Conservation (phyloP, 2,113 vertebrate species). For the Amblyornis subalaris region DNA sequence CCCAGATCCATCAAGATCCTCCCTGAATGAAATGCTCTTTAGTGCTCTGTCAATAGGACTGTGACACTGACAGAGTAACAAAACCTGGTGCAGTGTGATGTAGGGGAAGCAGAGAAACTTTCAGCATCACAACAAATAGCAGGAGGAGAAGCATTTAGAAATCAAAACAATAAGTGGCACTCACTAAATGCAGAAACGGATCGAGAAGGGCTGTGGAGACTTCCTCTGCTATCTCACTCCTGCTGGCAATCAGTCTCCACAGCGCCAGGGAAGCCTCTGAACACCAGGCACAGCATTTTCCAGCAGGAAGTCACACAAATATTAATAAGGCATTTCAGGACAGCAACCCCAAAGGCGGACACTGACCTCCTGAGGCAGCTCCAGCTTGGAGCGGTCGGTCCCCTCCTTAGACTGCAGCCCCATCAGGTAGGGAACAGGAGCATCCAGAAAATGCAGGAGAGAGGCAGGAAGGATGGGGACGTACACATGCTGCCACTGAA, state of each 20-base stretch:
- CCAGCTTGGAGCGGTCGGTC: slow-evolving; percentile 89
- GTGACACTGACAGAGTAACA: neutral
- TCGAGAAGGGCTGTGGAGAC: fast-evolving
- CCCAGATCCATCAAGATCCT: neutral
- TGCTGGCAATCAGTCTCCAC: neutral
- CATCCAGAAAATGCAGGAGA: slow-evolving; percentile 92
- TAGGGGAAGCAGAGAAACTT: neutral
- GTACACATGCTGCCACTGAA: slow-evolving; percentile 98
- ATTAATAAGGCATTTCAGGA: fast-evolving
- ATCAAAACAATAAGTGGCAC: neutral
- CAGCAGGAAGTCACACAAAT: neutral
- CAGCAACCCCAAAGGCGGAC: fast-evolving
- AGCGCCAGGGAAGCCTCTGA: neutral
- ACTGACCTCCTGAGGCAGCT: slow-evolving; percentile 94
- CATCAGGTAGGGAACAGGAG: slow-evolving; percentile 95
- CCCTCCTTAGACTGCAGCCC: slow-evolving; percentile 92
- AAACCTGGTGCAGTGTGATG: neutral
- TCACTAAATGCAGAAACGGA: neutral
- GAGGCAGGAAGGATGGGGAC: slow-evolving; percentile 94
- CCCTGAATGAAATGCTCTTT: neutral
- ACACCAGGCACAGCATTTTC: neutral
- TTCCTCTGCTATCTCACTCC: neutral
- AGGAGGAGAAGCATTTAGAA: neutral
- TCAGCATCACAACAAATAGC: neutral
- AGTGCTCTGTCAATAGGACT: neutral